Conservation (phyloP, 1,140 invertebrate genomes). For the Bombus affinis region DNA sequence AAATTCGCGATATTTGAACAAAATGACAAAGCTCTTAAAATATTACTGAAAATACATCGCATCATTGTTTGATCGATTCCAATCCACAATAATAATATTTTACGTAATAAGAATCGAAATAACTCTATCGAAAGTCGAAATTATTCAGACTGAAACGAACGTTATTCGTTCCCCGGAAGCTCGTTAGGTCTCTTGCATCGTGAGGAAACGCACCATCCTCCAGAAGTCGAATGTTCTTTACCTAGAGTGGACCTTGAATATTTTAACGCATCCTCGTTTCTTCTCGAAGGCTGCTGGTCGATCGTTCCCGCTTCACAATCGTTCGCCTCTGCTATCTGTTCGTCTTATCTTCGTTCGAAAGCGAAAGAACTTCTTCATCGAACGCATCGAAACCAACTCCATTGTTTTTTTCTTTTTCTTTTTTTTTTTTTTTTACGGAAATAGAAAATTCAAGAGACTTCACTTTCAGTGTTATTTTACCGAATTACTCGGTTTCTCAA, state of each 20-base stretch:
- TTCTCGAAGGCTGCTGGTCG: not conserved
- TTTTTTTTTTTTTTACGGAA: not conserved
- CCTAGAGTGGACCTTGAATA: conserved; percentile 52
- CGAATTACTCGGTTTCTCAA: not conserved
- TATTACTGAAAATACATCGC: no score
- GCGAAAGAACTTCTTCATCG: conserved; percentile 4
- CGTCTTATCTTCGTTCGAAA: conserved; percentile 9
- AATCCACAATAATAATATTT: no score
- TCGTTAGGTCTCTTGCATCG: conserved; percentile 21
- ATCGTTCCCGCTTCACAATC: conserved; percentile 9
- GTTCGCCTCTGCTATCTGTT: conserved; percentile 10
- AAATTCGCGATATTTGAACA: no score
- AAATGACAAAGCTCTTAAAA: no score
- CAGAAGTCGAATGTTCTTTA: conserved; percentile 1
- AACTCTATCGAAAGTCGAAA: not conserved
- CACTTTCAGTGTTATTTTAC: not conserved
- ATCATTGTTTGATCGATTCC: no score
- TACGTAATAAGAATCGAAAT: not conserved
- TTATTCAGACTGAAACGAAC: not conserved
- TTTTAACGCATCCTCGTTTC: conserved; percentile 44
- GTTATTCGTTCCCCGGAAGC: conserved; percentile 6
- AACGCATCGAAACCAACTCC: conserved; percentile 2
- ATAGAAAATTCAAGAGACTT: not conserved
- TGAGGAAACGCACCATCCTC: conserved; percentile 39
- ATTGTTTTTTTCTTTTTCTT: not conserved